Conservation (phyloP, 2,797 vertebrate species). For the Phyllotis vaccarum region DNA sequence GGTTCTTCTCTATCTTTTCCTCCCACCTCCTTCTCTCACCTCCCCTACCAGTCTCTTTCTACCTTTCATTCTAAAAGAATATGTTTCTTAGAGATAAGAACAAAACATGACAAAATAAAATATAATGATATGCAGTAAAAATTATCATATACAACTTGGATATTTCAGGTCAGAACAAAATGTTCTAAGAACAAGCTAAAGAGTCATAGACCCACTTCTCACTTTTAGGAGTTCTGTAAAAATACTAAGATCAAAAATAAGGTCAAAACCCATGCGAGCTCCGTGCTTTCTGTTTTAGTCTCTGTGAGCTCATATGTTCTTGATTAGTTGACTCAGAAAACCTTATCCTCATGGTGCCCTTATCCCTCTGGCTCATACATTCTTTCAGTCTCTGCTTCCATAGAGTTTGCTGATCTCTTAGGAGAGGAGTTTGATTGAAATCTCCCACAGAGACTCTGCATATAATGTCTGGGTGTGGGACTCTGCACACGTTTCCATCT, state of each 20-base stretch:
- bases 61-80: neutral
- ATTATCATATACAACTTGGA: neutral
- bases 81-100: neutral
- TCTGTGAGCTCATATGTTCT: neutral
- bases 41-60: neutral
- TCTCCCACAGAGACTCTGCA: no score
- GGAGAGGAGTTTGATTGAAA: no score
- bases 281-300: neutral
- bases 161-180: neutral
- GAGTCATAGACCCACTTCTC: neutral
- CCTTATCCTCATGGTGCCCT: no score
- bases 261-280: neutral
- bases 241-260: neutral
- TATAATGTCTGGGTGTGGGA: no score
- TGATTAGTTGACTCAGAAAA: no score
- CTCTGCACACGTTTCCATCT: no score
- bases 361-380: no score
- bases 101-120: neutral
- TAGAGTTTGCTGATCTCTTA: no score
- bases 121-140: neutral
- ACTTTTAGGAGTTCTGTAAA: neutral
- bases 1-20: neutral
- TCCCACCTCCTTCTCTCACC: neutral
- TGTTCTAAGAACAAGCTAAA: neutral
- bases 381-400: no score